Evolutionary conservation across 2,797 vertebrate genomes (phyloP).

Genomic region (Characodon lateralis): DNA sequence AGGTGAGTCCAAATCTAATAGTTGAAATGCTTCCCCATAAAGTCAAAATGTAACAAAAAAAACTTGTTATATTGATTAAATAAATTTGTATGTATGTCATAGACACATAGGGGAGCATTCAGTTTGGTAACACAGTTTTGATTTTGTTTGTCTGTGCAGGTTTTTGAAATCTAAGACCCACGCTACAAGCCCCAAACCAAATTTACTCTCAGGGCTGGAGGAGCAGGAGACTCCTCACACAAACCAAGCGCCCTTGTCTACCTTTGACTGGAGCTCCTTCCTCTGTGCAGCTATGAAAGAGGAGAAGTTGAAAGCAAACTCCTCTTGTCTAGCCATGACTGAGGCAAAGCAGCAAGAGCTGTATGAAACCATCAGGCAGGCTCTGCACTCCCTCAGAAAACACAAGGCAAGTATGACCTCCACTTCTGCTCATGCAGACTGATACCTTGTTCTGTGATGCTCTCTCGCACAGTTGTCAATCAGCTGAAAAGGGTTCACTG

Average conservation of each 20-base stretch:
- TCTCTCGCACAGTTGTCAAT: constrained; percentile 8
- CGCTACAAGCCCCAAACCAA: constrained; percentile 87
- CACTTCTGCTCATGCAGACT: background rate
- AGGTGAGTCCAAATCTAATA: constrained; percentile 74
- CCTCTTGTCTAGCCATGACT: constrained; percentile 93
- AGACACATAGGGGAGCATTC: background rate
- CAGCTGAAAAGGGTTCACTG: background rate
- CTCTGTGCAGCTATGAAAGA: constrained; percentile 93
- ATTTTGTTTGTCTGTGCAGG: constrained; percentile 67
- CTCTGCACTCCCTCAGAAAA: constrained; percentile 96
- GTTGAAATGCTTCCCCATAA: background rate
- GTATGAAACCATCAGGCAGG: constrained; percentile 93
- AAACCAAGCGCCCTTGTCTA: constrained; percentile 86
- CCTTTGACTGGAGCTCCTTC: constrained; percentile 93
- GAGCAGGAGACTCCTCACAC: constrained; percentile 87
- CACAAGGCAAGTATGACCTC: constrained; percentile 87
- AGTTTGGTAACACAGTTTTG: background rate
- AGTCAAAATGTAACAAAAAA: background rate
- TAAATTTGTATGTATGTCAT: background rate
- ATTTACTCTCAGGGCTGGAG: constrained; percentile 87
- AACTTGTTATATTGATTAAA: background rate
- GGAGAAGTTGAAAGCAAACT: constrained; percentile 86
- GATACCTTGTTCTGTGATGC: background rate
- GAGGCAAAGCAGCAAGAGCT: constrained; percentile 95
- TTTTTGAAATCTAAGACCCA: constrained; percentile 87